These are phyloP conservation scores for Apodemia hepburni DNA, from an alignment of 2,888 invertebrate species.

Conservation along the genomic window DNA sequence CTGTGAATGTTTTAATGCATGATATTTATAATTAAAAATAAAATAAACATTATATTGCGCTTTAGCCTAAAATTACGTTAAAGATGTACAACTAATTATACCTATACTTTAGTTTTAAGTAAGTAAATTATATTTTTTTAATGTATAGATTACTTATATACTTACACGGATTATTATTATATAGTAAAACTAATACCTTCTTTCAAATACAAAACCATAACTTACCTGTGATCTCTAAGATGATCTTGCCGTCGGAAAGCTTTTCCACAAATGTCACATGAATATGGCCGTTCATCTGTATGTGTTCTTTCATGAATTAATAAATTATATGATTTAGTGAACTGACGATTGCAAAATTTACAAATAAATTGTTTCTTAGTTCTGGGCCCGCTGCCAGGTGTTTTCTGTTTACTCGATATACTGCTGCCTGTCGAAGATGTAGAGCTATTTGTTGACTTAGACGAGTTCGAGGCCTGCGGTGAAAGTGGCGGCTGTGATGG, in stretches of 20 bases:
- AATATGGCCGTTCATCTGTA: conserved; percentile 98
- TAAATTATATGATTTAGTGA: conserved; percentile 98
- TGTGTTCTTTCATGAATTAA: conserved; percentile 98
- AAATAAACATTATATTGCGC: too few relatives aligned
- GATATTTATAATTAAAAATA: too few relatives aligned
- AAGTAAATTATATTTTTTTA: too few relatives aligned
- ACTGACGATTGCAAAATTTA: conserved; percentile 97
- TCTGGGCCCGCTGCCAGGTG: conserved; percentile 83
- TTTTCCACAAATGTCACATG: conserved; percentile 98
- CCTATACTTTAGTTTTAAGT: neutral
- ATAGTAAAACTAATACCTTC: too few relatives aligned
- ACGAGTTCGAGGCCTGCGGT: conserved; percentile 65
- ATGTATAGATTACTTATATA: too few relatives aligned
- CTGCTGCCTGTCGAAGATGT: conserved; percentile 67
- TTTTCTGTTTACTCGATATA: conserved; percentile 70
- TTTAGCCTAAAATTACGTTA: too few relatives aligned
- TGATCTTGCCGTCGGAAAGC: conserved; percentile 98
- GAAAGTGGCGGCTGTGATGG: conserved; percentile 68
- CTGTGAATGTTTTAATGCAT: too few relatives aligned
- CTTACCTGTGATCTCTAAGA: conserved; percentile 94
- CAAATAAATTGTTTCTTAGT: conserved; percentile 99
- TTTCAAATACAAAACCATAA: neutral
- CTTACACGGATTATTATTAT: too few relatives aligned
- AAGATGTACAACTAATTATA: too few relatives aligned
- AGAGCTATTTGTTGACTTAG: conserved; percentile 70